Evolutionary conservation across 2,113 vertebrate species (phyloP).

Genomic region (Corythornis madagascariensis): DNA sequence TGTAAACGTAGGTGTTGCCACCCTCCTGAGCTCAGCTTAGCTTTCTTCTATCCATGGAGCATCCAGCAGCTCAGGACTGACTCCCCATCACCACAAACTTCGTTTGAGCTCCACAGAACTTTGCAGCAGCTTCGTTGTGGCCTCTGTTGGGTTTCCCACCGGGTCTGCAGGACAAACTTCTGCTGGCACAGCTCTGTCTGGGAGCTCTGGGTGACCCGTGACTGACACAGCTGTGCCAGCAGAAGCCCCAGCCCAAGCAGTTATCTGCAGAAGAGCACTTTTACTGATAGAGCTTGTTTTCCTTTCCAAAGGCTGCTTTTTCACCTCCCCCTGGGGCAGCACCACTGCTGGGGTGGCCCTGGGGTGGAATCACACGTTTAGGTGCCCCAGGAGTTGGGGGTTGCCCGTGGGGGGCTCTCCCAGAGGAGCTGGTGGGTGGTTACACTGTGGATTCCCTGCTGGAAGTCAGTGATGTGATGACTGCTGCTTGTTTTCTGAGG

Average conservation of each 20-base stretch:
- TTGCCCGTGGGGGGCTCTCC: background rate
- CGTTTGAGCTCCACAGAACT: background rate
- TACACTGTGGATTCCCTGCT: background rate
- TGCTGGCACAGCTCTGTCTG: constrained; percentile 60
- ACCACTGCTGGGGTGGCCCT: background rate
- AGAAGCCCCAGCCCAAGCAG: constrained; percentile 11
- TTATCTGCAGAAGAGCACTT: constrained; percentile 49
- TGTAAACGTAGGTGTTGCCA: background rate
- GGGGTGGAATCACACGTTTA: too few relatives aligned
- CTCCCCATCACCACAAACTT: background rate
- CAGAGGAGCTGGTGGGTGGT: background rate
- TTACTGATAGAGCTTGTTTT: constrained; percentile 62
- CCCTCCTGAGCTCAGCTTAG: background rate
- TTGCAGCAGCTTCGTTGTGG: background rate
- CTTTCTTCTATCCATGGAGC: background rate
- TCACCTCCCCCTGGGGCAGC: background rate
- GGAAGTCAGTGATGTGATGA: background rate
- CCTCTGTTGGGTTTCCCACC: background rate
- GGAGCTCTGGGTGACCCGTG: background rate
- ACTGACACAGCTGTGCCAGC: constrained; percentile 55
- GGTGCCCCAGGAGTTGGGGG: too few relatives aligned
- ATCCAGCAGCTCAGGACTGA: too few relatives aligned
- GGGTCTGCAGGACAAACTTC: background rate
- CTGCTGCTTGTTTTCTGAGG: background rate
- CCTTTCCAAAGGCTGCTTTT: background rate